A percentile compares a stretch with the other conserved stretches of the same genome.
Conservation (phyloP, 2,113 vertebrate species). For the Microcebus griseorufus region DNA sequence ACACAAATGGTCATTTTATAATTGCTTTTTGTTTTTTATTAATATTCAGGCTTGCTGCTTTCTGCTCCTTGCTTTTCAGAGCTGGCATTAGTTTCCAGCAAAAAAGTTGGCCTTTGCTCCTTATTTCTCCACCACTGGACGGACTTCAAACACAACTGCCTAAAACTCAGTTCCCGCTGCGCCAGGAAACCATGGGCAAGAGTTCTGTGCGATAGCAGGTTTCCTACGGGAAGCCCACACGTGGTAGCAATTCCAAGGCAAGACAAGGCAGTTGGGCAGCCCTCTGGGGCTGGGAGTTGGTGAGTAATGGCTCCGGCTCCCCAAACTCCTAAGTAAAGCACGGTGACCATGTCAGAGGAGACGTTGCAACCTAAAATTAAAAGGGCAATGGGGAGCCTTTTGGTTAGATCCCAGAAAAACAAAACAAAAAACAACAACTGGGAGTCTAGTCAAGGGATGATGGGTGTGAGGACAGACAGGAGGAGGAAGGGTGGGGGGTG, state of each 20-base stretch:
- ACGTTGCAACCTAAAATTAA: not conserved
- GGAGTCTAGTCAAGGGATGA: not conserved
- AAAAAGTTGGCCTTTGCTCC: not conserved
- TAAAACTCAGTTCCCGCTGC: not conserved
- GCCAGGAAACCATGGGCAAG: not conserved
- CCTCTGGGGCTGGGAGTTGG: not conserved
- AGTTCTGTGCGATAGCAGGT: not conserved
- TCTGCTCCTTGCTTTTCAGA: not conserved
- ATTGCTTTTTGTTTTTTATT: slow-evolving; percentile 17
- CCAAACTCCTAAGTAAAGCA: not conserved
- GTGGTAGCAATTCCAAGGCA: not conserved
- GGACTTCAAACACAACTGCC: not conserved
- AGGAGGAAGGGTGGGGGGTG: not conserved
- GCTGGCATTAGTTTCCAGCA: not conserved
- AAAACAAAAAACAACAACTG: not conserved
- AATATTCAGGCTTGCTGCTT: not conserved
- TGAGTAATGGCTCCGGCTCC: not conserved
- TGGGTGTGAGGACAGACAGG: not conserved
- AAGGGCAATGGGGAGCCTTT: not conserved
- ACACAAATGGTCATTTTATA: not conserved
- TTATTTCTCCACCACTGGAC: not conserved
- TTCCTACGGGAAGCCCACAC: not conserved
- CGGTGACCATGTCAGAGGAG: not conserved
- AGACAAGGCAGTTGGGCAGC: not conserved
- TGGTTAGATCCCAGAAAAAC: not conserved